phyloP scores from a whole-genome alignment of 2,113 vertebrate genomes.

The Rhabdomys dilectus region DNA sequence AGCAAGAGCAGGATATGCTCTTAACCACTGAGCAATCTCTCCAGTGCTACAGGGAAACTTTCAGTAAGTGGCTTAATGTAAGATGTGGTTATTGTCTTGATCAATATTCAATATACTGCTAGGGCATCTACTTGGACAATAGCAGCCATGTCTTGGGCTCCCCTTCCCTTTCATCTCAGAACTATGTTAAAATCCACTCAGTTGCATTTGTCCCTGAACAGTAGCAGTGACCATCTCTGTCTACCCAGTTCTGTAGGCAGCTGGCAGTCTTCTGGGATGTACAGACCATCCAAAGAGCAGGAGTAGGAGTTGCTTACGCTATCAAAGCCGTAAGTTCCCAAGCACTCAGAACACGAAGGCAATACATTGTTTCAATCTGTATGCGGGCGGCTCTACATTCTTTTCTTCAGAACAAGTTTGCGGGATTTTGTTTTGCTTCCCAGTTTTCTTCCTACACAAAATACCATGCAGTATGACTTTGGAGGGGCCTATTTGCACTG shows the following conservation, averaged over 20 bases:
- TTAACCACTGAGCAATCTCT: neutral
- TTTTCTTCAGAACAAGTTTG: constrained; percentile 37
- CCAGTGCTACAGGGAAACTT: neutral
- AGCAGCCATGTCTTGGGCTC: constrained; percentile 30
- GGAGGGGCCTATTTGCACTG: constrained; percentile 34
- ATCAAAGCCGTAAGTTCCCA: constrained; percentile 58
- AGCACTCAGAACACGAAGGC: constrained; percentile 76
- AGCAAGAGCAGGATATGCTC: neutral
- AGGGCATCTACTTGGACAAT: neutral
- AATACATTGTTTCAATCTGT: constrained; percentile 69
- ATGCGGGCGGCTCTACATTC: constrained; percentile 51
- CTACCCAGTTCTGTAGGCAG: constrained; percentile 73
- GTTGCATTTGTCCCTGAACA: constrained; percentile 68
- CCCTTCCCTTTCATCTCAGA: neutral
- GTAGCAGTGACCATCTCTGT: constrained; percentile 74
- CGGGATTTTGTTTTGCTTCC: constrained; percentile 40
- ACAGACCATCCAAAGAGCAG: constrained; percentile 87
- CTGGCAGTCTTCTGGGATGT: constrained; percentile 74
- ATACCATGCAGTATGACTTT: constrained; percentile 43
- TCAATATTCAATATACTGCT: constrained; percentile 37
- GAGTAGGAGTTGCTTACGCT: constrained; percentile 83
- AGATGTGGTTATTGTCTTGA: neutral
- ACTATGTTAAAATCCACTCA: constrained; percentile 47
- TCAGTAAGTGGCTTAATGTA: constrained; percentile 41
- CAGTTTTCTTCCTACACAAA: constrained; percentile 65